Percentiles rank a stretch among this genome's conserved stretches.
Evolutionary conservation across 2,797 vertebrate species (phyloP).

Genomic region (Scarus forsteni): DNA sequence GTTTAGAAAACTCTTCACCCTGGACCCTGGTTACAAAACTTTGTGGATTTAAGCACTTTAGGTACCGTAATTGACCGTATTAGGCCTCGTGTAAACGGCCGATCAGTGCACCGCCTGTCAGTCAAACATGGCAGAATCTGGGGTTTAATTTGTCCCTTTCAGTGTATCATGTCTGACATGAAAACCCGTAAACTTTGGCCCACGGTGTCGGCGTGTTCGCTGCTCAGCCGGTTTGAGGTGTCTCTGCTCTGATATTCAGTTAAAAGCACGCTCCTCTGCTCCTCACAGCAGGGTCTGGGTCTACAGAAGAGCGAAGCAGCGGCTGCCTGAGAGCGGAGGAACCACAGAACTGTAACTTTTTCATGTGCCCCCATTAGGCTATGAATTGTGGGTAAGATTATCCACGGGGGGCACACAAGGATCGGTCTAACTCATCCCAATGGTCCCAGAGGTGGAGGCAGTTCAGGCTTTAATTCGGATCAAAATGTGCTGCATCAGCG

Average conservation of each 20-base stretch:
- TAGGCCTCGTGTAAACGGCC: no score
- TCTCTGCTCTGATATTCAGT: not conserved
- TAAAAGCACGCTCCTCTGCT: not conserved
- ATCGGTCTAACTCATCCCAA: constrained; percentile 17
- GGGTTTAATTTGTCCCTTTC: constrained; percentile 56
- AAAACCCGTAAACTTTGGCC: not conserved
- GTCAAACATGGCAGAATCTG: no score
- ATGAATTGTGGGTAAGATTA: constrained; percentile 40
- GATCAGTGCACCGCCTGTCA: no score
- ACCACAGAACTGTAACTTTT: constrained; percentile 26
- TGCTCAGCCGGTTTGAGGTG: no score
- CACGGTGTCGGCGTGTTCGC: no score
- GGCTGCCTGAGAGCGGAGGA: constrained; percentile 19
- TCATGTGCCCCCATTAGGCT: constrained; percentile 30
- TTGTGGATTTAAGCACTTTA: no score
- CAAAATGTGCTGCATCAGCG: constrained; percentile 33
- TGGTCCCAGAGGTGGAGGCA: constrained; percentile 11
- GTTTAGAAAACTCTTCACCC: no score
- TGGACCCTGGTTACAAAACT: no score
- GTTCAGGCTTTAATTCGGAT: constrained; percentile 27
- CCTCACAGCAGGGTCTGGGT: not conserved
- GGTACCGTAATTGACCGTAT: no score
- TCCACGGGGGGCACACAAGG: constrained; percentile 12
- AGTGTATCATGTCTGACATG: constrained; percentile 31
- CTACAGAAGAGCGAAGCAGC: constrained; percentile 1